phyloP scores from a whole-genome alignment of 2,888 invertebrate species.

The Drosophila subquinaria region DNA sequence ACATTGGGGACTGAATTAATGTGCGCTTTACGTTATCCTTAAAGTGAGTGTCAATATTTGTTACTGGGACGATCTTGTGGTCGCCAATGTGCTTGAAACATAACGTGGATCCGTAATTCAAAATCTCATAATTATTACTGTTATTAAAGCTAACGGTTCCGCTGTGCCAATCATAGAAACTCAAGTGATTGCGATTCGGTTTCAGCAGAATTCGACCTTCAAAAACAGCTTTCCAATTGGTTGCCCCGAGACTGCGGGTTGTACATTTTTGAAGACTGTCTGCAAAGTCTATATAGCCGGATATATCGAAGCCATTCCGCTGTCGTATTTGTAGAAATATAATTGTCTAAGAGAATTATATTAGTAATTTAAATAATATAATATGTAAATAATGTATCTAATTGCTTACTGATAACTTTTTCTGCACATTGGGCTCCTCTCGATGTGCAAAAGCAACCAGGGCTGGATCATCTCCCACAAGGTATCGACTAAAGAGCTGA shows the following conservation, averaged over 20 bases:
- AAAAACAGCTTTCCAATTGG: slow-evolving; percentile 55
- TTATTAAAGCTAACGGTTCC: slow-evolving; percentile 36
- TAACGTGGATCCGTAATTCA: slow-evolving; percentile 36
- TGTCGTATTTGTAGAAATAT: slow-evolving; percentile 56
- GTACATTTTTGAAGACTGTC: slow-evolving; percentile 41
- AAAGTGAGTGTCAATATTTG: slow-evolving; percentile 9
- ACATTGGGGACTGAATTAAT: slow-evolving; percentile 41
- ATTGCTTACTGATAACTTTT: slow-evolving; percentile 89
- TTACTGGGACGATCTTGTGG: slow-evolving; percentile 57
- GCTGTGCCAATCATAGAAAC: slow-evolving; percentile 60
- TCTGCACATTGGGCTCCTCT: slow-evolving; percentile 90
- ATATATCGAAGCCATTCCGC: slow-evolving; percentile 57
- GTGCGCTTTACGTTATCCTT: slow-evolving; percentile 45
- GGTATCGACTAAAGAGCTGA: slow-evolving; percentile 88
- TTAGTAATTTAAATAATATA: too few species aligned
- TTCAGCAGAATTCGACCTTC: slow-evolving; percentile 36
- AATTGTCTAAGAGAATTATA: slow-evolving; percentile 43
- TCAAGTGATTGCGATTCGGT: slow-evolving; percentile 47
- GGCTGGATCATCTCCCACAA: slow-evolving; percentile 87
- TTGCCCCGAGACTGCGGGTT: slow-evolving; percentile 12
- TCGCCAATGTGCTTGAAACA: slow-evolving; percentile 52
- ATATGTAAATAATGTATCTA: too few species aligned
- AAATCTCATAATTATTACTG: slow-evolving; percentile 44
- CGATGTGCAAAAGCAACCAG: slow-evolving; percentile 87
- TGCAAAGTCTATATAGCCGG: slow-evolving; percentile 63